Percentiles rank a stretch among this genome's conserved stretches.
Evolutionary conservation across 1,140 invertebrate genomes (phyloP).

Genomic region (Oryzaephilus surinamensis): DNA sequence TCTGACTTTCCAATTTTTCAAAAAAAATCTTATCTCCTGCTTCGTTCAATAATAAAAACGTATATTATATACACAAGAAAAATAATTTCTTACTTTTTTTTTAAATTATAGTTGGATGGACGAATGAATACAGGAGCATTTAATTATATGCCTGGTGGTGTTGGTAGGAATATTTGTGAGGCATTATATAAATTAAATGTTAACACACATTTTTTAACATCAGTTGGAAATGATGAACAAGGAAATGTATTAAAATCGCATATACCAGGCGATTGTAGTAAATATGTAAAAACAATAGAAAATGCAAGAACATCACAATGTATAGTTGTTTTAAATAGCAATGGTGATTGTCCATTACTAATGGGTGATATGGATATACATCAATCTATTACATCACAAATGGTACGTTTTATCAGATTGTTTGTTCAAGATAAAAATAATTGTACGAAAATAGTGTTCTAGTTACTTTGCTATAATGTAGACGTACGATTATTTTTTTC

Average conservation of each 20-base stretch:
- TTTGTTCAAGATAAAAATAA: too few species aligned
- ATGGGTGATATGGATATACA: constrained; percentile 80
- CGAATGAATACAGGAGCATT: constrained; percentile 64
- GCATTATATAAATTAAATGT: constrained; percentile 61
- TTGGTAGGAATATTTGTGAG: constrained; percentile 85
- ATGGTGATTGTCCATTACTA: constrained; percentile 66
- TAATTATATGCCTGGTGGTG: constrained; percentile 66
- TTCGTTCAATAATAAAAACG: neutral
- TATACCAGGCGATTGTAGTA: constrained; percentile 9
- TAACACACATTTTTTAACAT: constrained; percentile 59
- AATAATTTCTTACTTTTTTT: neutral
- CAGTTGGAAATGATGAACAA: constrained; percentile 62
- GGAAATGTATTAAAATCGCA: constrained; percentile 34
- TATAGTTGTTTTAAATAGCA: constrained; percentile 55
- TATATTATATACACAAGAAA: too few species aligned
- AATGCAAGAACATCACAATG: constrained; percentile 56
- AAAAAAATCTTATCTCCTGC: too few species aligned
- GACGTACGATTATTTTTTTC: constrained; percentile 2
- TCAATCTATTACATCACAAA: constrained; percentile 51
- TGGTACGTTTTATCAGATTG: constrained; percentile 37
- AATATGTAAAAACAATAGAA: constrained; percentile 5
- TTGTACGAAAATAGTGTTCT: too few species aligned
- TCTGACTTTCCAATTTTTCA: too few species aligned
- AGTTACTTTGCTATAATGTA: neutral
- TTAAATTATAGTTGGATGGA: constrained; percentile 54